phyloP scores from a whole-genome alignment of 2,113 vertebrate species.

The Mustelus asterias region DNA sequence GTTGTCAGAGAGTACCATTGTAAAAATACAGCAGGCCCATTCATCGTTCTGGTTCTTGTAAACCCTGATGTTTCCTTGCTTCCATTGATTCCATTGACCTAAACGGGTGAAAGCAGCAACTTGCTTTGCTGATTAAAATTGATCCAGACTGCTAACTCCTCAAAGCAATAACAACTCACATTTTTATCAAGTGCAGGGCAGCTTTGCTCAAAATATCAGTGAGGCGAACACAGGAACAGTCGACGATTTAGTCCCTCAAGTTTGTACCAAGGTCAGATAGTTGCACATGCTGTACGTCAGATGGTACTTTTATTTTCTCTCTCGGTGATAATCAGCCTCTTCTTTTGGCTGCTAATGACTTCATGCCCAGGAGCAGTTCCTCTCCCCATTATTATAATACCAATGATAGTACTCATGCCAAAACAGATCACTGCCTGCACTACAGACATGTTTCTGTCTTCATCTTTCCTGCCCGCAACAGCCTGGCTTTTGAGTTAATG shows the following conservation, averaged over 20 bases:
- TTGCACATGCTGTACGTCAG: not conserved
- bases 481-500: not conserved
- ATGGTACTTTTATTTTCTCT: not conserved
- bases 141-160: not conserved
- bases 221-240: not conserved
- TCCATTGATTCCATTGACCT: not conserved
- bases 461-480: not conserved
- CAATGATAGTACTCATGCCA: not conserved
- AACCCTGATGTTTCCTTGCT: not conserved
- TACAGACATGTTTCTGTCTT: not conserved
- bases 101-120: not conserved
- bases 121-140: not conserved
- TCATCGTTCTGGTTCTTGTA: not conserved
- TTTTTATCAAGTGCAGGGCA: not conserved
- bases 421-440: not conserved
- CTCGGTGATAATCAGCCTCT: not conserved
- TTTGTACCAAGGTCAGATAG: not conserved
- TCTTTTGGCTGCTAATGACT: not conserved
- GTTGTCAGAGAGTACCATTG: not conserved
- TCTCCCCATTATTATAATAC: not conserved
- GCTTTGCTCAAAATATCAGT: not conserved
- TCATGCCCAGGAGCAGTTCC: not conserved
- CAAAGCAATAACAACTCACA: not conserved
- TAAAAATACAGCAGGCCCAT: not conserved
- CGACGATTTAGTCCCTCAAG: not conserved